A percentile compares a stretch with the other conserved stretches of the same genome.
Evolutionary conservation across 2,113 vertebrate genomes (phyloP).

Genomic region (Hippocampus zosterae): DNA sequence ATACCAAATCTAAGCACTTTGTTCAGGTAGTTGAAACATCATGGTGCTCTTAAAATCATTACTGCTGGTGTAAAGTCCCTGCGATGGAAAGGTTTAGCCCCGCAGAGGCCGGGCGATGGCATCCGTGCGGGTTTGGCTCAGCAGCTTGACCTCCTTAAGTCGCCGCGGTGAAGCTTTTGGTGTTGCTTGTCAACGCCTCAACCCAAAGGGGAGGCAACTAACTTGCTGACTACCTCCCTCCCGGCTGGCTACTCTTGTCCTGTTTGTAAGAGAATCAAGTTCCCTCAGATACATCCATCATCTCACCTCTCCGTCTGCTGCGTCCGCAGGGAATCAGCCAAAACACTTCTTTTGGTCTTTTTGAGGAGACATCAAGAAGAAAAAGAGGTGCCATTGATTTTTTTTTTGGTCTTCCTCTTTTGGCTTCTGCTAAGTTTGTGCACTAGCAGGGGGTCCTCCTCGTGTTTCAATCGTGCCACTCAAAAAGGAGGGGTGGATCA

Average conservation of each 20-base stretch:
- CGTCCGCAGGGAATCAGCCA: conserved; percentile 62
- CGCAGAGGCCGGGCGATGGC: not conserved
- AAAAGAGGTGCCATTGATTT: conserved; percentile 71
- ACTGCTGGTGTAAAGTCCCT: not conserved
- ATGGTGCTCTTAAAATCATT: not conserved
- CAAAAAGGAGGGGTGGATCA: conserved; percentile 59
- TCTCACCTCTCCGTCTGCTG: conserved; percentile 51
- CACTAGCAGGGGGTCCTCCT: conserved; percentile 73
- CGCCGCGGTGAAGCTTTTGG: not conserved
- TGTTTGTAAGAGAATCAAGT: conserved; percentile 71
- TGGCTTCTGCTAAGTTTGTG: conserved; percentile 62
- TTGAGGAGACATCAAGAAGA: conserved; percentile 72
- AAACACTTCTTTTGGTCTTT: conserved; percentile 66
- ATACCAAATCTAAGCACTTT: not conserved
- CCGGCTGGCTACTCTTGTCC: conserved; percentile 66
- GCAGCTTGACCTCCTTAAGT: conserved; percentile 10
- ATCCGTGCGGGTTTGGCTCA: not conserved
- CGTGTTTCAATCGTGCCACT: conserved; percentile 64
- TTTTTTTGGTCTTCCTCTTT: conserved; percentile 33
- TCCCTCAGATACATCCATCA: conserved; percentile 71
- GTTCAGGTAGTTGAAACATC: not conserved
- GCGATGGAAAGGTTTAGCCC: not conserved
- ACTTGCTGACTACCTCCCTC: conserved; percentile 19
- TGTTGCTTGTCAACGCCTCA: conserved; percentile 24
- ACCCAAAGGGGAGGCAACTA: conserved; percentile 65